Conservation (phyloP, 2,888 invertebrate genomes). For the Leptopilina drosophilae region DNA sequence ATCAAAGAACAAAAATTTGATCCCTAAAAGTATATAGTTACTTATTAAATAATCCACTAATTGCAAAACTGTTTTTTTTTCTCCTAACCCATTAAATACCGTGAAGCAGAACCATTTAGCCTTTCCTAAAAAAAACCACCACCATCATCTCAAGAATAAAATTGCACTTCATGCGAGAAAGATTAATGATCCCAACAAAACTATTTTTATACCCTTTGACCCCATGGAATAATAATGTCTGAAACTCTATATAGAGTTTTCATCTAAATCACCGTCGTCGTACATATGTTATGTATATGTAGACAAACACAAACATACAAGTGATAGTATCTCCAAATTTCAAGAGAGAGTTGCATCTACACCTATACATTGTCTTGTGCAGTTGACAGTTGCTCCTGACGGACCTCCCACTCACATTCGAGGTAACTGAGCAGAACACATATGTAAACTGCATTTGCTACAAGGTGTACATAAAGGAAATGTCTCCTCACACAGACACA, state of each 20-base stretch:
- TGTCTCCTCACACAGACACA: not conserved
- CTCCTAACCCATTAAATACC: no score
- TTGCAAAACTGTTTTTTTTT: no score
- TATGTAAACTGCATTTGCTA: slow-evolving; percentile 37
- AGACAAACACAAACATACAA: not conserved
- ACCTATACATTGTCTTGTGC: slow-evolving; percentile 59
- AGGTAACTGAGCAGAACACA: slow-evolving; percentile 31
- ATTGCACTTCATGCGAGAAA: slow-evolving; percentile 10
- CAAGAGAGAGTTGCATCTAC: slow-evolving; percentile 9
- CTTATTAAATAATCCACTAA: no score
- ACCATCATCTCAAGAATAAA: not conserved
- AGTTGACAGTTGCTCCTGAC: slow-evolving; percentile 60
- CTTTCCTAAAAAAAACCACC: not conserved
- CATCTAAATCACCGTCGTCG: slow-evolving; percentile 14
- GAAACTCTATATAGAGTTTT: not conserved
- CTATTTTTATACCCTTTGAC: slow-evolving; percentile 20
- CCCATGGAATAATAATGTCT: slow-evolving; percentile 9
- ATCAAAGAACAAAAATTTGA: no score
- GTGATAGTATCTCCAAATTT: not conserved
- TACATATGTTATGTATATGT: not conserved
- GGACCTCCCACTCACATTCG: not conserved
- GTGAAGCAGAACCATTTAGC: no score
- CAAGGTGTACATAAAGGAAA: slow-evolving; percentile 5
- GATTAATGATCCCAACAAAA: slow-evolving; percentile 20
- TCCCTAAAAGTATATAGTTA: no score